Evolutionary conservation across 1,140 invertebrate genomes (phyloP), one percentile per base, ranked within the genome.

Genomic region (Belonocnema kinseyi): DNA sequence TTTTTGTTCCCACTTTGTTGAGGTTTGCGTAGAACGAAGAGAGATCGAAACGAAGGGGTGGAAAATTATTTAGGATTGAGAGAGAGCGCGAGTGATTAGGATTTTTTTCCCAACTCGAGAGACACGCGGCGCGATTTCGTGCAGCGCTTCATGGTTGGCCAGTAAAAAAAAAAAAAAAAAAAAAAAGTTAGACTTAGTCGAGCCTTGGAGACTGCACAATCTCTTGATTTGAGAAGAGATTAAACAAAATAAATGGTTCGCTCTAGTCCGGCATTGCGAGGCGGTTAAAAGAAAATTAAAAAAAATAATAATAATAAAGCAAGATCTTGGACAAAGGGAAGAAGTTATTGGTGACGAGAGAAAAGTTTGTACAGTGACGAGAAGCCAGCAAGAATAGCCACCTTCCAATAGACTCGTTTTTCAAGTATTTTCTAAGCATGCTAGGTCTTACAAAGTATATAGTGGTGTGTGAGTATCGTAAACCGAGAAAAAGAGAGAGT

Each of bases 361-460:
- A 81, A 83, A 82, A 81, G 81, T 88, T 85, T 90, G 85, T 89
- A 89, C 74, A 88, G 85, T 87, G 86, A 87, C 72, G 81, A 84
- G 54, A 80, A 80, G 79, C 79, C 77, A 83, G 75, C 77, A 77
- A 77, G 78, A 80, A 82, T 46, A 86, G 86, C 86, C 84, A 90
- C 86, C 85, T 88, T 89, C 85, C 85, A 89, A 88, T 88, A 87
- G 84, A 89, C 85, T 90, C 85, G 81, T 88, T 90, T 89, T 90
- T 88, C 85, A 89, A 89, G 82, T 90, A 90, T 90, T 91, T 90
- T 91, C 86, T 90, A 90, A 91, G 87, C 83, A 88, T 88, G 85
- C 81, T 87, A 88, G 82, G 79, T 88, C 79, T 88, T 85, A 84
- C 79, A 73, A 72, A 71, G 53, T 82, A 77, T 82, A 77, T 83